phyloP scores from a whole-genome alignment of 1,140 invertebrate genomes.

The Heliconius nattereri region DNA sequence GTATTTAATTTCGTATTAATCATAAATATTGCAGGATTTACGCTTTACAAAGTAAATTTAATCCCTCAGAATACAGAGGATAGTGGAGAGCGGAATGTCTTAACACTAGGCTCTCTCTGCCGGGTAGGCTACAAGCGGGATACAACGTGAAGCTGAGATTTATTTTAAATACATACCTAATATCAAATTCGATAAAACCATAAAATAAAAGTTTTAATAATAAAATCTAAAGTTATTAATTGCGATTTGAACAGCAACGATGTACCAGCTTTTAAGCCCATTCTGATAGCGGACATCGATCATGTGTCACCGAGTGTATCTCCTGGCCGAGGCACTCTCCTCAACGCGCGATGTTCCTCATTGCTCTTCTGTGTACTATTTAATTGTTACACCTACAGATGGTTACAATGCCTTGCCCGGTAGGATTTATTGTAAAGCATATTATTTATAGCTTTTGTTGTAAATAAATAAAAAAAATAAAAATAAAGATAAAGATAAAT shows the following conservation, averaged over 20 bases:
- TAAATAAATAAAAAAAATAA: too few relatives aligned
- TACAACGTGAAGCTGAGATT: too few relatives aligned
- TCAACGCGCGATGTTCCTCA: slow-evolving; percentile 41
- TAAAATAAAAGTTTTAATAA: background rate
- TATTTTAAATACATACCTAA: background rate
- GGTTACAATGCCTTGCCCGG: background rate
- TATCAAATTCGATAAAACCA: background rate
- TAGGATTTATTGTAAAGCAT: too few relatives aligned
- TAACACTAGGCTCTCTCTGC: too few relatives aligned
- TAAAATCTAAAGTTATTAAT: slow-evolving; percentile 28
- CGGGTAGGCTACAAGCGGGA: too few relatives aligned
- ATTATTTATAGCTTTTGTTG: too few relatives aligned
- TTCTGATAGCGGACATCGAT: slow-evolving; percentile 58
- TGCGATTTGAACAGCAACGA: slow-evolving; percentile 31
- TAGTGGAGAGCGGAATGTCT: too few relatives aligned
- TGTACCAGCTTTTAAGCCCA: slow-evolving; percentile 31
- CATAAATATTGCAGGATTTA: too few relatives aligned
- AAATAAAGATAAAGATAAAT: too few relatives aligned
- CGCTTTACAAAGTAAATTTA: too few relatives aligned
- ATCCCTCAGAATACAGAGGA: too few relatives aligned
- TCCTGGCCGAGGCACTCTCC: slow-evolving; percentile 52
- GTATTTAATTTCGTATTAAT: too few relatives aligned
- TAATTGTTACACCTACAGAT: slow-evolving; percentile 35
- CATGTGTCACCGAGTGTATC: slow-evolving; percentile 58
- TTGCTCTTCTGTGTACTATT: slow-evolving; percentile 39